Conservation (phyloP, 2,113 vertebrate species). For the Macquaria australasica region DNA sequence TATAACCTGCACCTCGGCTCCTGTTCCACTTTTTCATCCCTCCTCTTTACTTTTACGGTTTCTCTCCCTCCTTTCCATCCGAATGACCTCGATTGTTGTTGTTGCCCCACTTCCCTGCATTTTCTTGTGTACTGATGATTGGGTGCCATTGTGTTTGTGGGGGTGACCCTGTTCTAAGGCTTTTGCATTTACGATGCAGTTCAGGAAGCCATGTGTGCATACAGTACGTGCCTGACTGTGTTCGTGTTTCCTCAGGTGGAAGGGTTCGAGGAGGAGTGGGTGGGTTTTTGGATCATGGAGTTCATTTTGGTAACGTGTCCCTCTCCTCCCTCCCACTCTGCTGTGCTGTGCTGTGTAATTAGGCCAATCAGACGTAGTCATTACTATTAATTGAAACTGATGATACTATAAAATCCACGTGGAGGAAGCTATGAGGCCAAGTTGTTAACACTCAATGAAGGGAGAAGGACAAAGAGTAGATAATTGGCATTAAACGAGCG, state of each 20-base stretch:
- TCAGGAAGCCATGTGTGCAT: not conserved
- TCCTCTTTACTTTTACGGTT: not conserved
- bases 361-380: conserved; percentile 37
- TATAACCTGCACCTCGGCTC: not conserved
- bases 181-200: not conserved
- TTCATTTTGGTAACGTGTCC: conserved; percentile 3
- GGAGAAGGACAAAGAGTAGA: conserved; percentile 19
- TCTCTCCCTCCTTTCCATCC: not conserved
- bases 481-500: not conserved
- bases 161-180: conserved; percentile 15
- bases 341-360: conserved; percentile 24
- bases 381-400: conserved; percentile 54
- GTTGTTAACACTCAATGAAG: not conserved
- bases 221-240: not conserved
- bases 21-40: not conserved
- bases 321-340: not conserved
- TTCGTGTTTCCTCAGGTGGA: not conserved
- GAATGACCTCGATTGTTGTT: conserved; percentile 10
- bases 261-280: not conserved
- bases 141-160: conserved; percentile 20
- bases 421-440: conserved; percentile 5
- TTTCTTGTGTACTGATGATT: conserved; percentile 24
- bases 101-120: conserved; percentile 31
- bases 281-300: not conserved
- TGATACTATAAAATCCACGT: conserved; percentile 31